Conservation (phyloP, 1,140 invertebrate species). For the Drosophila subpulchrella region DNA sequence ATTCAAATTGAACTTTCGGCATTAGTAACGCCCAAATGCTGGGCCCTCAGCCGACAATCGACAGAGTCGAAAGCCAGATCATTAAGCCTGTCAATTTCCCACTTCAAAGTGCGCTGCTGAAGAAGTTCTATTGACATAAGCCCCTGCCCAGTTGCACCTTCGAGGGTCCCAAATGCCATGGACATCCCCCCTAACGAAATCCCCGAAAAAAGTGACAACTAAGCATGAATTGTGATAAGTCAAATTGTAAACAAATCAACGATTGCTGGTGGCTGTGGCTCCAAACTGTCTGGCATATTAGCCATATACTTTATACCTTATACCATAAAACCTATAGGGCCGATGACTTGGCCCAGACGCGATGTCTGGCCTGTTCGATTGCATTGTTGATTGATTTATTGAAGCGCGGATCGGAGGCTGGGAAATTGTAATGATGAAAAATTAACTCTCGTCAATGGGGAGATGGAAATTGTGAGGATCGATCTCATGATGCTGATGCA, state of each 20-base stretch:
- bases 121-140: slow-evolving; percentile 79
- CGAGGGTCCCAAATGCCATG: neutral
- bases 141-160: slow-evolving; percentile 38
- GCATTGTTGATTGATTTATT: slow-evolving; percentile 82
- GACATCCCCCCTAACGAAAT: slow-evolving; percentile 7
- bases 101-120: slow-evolving; percentile 75
- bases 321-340: slow-evolving; percentile 53
- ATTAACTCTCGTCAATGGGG: slow-evolving; percentile 74
- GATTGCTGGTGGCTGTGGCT: slow-evolving; percentile 67
- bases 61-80: slow-evolving; percentile 34
- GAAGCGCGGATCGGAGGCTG: slow-evolving; percentile 44
- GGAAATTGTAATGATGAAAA: slow-evolving; percentile 82
- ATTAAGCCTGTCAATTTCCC: slow-evolving; percentile 74
- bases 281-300: slow-evolving; percentile 80
- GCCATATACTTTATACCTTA: slow-evolving; percentile 45
- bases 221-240: slow-evolving; percentile 80
- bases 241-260: slow-evolving; percentile 76
- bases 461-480: slow-evolving; percentile 39
- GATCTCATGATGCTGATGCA: slow-evolving; percentile 32
- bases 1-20: slow-evolving; percentile 19
- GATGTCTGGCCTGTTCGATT: slow-evolving; percentile 52
- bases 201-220: slow-evolving; percentile 69
- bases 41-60: slow-evolving; percentile 1
- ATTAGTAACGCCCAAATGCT: slow-evolving; percentile 12
- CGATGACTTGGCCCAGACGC: slow-evolving; percentile 57